Base-by-base conservation (phyloP, 1,140 invertebrate species). In the Copidosoma floridanum region DNA sequence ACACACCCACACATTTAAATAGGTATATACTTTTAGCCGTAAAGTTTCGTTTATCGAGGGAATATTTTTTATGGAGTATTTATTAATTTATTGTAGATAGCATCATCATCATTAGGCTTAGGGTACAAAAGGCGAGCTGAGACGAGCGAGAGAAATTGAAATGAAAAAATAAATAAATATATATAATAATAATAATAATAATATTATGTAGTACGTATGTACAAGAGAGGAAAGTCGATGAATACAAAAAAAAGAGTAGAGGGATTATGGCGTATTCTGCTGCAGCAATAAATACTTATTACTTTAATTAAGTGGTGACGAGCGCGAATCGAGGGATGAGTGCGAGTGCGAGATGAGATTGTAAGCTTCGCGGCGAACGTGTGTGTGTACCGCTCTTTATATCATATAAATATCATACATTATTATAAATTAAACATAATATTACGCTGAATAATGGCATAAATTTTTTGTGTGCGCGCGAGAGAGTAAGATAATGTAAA, bases 201-300 rank as follows among this genome's bases (percentile, higher is more conserved):
- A n/a, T n/a, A n/a, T n/a, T n/a, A n/a, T n/a, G n/a, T n/a, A n/a
- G n/a, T n/a, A n/a, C n/a, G n/a, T n/a, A n/a, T n/a, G n/a, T n/a
- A n/a, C n/a, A n/a, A n/a, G n/a, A n/a, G n/a, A n/a, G n/a, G n/a
- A n/a, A n/a, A n/a, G n/a, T n/a, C n/a, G n/a, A n/a, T n/a, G n/a
- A n/a, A n/a, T n/a, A n/a, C n/a, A n/a, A n/a, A n/a, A n/a, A n/a
- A n/a, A n/a, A n/a, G n/a, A n/a, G n/a, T n/a, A n/a, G n/a, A n/a
- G n/a, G n/a, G n/a, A n/a, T n/a, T n/a, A n/a, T n/a, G n/a, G n/a
- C 61, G 63, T 65, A 75, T 71, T 68, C 71, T 69, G 71, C 69
- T 72, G 69, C 74, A 78, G 76, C 75, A 78, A 78, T 78, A 76
- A 71, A 77, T 76, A 77, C 65, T 29, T 57, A 54, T 41, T 44